Evolutionary conservation across 2,888 invertebrate species (phyloP), one percentile per base, ranked within the genome.

Genomic region (Hirtodrosophila cameraria): DNA sequence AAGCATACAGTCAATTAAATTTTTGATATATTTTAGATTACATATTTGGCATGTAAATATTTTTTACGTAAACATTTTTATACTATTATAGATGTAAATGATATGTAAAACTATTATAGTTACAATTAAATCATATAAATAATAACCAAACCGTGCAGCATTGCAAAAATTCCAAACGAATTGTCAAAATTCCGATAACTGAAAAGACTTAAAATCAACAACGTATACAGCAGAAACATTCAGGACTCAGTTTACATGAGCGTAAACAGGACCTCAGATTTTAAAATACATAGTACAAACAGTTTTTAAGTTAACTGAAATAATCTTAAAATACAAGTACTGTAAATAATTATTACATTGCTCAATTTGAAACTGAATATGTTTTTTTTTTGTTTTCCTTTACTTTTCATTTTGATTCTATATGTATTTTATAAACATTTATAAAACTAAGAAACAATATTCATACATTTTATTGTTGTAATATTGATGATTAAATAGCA

Each of bases 231-330:
- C 35, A 50, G 9, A 75, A n/a, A 55, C 28, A 61, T 72, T 75
- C 76, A 72, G 73, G 73, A 75, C 41, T 62, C 61, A 59, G 52
- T 65, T 70, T 54, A 66, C 52, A 41, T 33, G 15, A 49, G 31
- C 43, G 72, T 66, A 57, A 52, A 60, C 54, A 62, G 69, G 35
- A 72, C 75, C 85, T 84, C 85, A 84, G 58, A 70, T 65, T 73
- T 81, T 42, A n/a, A 70, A 60, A 78, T 80, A 42, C 55, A 69
- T 48, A 85, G 80, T 80, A 85, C 85, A 82, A 85, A 80, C 58
- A 57, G 68, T 62, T 67, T 60, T 46, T 65, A 84, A 68, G 59
- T 39, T 64, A 46, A 61, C 46, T 58, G 46, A 57, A 54, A 41
- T 59, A 76, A 52, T 49, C n/a, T 52, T 45, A 27, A 18, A 49